These are phyloP conservation scores for Homarus americanus DNA, from an alignment of 1,140 invertebrate species.

Conservation along the genomic window DNA sequence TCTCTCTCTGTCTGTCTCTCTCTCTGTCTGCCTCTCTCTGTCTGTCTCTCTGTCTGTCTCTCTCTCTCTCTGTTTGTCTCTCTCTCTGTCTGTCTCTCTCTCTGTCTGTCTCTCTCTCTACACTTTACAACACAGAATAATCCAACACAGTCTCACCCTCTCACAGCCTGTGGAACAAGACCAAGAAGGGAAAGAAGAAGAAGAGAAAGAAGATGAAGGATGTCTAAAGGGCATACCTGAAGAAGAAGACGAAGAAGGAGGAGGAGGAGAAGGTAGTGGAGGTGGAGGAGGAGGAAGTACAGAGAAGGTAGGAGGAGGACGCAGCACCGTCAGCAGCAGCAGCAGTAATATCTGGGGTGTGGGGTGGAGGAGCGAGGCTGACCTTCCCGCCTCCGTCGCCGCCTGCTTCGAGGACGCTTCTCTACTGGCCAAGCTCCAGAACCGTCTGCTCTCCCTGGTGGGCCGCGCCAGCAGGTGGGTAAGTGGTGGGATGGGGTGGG, in stretches of 20 bases:
- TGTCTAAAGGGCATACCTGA: neutral
- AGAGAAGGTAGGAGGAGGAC: too few species aligned
- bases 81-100: neutral
- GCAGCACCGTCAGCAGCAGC: too few species aligned
- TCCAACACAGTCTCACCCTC: neutral
- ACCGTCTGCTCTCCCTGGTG: slow-evolving; percentile 28
- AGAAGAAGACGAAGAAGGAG: neutral
- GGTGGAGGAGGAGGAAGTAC: neutral
- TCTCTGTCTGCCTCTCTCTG: too few species aligned
- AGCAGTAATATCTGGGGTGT: slow-evolving; percentile 17
- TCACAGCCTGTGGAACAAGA: neutral
- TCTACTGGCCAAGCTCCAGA: slow-evolving; percentile 40
- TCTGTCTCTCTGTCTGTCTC: too few species aligned
- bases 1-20: too few species aligned
- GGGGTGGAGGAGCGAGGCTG: slow-evolving; percentile 13
- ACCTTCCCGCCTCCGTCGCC: slow-evolving; percentile 34
- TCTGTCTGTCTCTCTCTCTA: neutral
- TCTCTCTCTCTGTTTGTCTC: neutral
- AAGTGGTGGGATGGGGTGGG: neutral
- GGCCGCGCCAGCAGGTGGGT: slow-evolving; percentile 50
- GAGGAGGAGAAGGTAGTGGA: neutral
- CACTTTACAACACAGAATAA: neutral
- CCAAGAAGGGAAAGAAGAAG: neutral
- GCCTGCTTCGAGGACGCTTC: slow-evolving; percentile 47
- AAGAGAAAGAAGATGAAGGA: neutral